These are phyloP conservation scores for Felis catus DNA, from an alignment of 2,113 vertebrate species.

Conservation along the genomic window F.catus_Fca126_mat1.0 CM031429.1:19386501-19387000, in stretches of 20 bases:
- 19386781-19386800: too few relatives aligned
- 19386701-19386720: too few relatives aligned
- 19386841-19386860: too few relatives aligned
- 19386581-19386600: background rate
- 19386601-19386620: background rate
- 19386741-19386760: too few relatives aligned
- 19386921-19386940: background rate
- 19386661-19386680: background rate
- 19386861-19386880: too few relatives aligned
- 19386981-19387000: background rate
- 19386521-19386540: background rate
- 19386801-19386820: too few relatives aligned
- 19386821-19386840: too few relatives aligned
- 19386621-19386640: background rate
- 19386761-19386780: too few relatives aligned
- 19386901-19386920: background rate
- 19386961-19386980: background rate
- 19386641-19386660: background rate
- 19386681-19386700: background rate
- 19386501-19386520: background rate
- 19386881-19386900: background rate
- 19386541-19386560: background rate
- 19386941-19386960: background rate
- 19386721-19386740: too few relatives aligned
- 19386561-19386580: background rate